A percentile compares a stretch with the other conserved stretches of the same genome.
Evolutionary conservation across 2,888 invertebrate genomes (phyloP).

Genomic region (Aphodius sticticus): DNA sequence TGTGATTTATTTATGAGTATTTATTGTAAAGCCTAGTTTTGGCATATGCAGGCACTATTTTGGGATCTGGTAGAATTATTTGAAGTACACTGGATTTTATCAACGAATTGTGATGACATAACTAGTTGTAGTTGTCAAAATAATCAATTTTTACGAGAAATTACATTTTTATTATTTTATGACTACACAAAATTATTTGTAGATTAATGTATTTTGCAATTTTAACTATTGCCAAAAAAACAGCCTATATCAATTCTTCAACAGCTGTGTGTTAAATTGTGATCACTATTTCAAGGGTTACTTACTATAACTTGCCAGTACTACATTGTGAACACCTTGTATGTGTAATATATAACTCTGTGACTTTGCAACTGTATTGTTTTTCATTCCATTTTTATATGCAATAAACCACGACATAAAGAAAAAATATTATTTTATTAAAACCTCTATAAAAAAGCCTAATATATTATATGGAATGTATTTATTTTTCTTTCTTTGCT

Average conservation of each 20-base stretch:
- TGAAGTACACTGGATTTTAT: no score
- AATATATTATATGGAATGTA: background rate
- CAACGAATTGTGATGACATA: no score
- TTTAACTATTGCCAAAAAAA: background rate
- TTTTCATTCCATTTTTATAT: background rate
- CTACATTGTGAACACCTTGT: background rate
- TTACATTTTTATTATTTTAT: no score
- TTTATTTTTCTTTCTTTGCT: conserved; percentile 40
- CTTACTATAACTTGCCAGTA: background rate
- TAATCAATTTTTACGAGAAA: no score
- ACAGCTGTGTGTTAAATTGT: background rate
- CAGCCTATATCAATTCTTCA: background rate
- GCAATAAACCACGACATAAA: background rate
- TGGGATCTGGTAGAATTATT: background rate
- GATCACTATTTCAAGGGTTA: background rate
- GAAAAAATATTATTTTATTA: conserved; percentile 15
- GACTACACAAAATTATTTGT: no score
- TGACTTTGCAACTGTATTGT: background rate
- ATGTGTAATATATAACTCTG: background rate
- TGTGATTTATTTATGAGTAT: background rate
- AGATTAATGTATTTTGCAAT: no score
- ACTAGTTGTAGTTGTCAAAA: no score
- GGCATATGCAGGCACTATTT: background rate
- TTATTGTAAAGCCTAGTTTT: background rate
- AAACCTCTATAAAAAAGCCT: conserved; percentile 14